Conservation (phyloP, 2,888 invertebrate genomes). For the Nemapogon koenigi region DNA sequence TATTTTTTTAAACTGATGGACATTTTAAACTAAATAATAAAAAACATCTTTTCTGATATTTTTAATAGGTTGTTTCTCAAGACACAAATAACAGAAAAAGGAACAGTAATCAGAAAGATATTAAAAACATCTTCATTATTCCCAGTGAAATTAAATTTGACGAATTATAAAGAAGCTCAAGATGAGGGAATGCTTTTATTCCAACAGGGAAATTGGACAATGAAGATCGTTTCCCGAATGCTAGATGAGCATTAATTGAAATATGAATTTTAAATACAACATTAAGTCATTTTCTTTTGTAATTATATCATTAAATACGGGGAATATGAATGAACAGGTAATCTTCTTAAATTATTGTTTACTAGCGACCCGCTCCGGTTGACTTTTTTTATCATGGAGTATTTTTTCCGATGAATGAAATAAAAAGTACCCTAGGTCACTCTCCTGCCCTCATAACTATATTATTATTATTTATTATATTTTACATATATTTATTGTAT, state of each 20-base stretch:
- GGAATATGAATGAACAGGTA: no score
- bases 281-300: neutral
- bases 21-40: no score
- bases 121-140: neutral
- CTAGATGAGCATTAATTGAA: constrained; percentile 18
- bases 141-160: constrained; percentile 6
- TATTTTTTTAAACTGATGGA: no score
- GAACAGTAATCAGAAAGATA: neutral
- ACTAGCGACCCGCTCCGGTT: no score
- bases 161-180: constrained; percentile 10
- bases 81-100: neutral
- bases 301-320: no score
- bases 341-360: no score
- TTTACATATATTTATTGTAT: neutral
- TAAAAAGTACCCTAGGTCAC: no score
- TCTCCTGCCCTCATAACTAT: neutral
- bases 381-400: no score
- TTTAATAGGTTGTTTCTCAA: no score
- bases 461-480: neutral
- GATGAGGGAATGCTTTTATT: constrained; percentile 12
- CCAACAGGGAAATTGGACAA: constrained; percentile 16
- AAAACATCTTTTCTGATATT: no score
- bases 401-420: no score
- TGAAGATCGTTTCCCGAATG: constrained; percentile 18
- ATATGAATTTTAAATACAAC: constrained; percentile 10